These are phyloP conservation scores for Agonopterix arenella DNA, from an alignment of 2,888 invertebrate genomes.

Conservation along the genomic window DNA sequence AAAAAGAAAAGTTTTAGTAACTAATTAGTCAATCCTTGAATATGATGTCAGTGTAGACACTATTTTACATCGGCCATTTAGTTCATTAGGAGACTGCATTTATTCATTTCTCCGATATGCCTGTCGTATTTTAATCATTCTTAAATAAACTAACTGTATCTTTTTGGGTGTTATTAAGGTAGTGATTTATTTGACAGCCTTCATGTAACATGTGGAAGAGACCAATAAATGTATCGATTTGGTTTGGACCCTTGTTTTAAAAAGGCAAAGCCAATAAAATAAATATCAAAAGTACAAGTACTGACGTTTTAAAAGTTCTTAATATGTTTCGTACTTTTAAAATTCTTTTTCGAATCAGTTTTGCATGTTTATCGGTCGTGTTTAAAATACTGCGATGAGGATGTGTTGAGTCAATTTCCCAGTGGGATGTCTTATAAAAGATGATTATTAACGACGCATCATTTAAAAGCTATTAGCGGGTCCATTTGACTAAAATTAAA, in stretches of 20 bases:
- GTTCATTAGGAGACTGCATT: constrained; percentile 9
- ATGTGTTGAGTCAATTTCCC: constrained; percentile 21
- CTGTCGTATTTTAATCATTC: constrained; percentile 49
- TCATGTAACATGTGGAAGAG: constrained; percentile 44
- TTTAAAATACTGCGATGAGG: constrained; percentile 4
- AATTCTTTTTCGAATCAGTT: constrained; percentile 11
- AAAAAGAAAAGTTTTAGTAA: too few species aligned
- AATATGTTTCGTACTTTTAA: constrained; percentile 14
- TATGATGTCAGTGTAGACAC: neutral
- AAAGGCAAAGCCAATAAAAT: constrained; percentile 41
- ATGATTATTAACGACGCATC: too few species aligned
- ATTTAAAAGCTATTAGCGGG: too few species aligned
- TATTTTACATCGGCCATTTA: constrained; percentile 1
- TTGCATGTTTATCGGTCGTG: constrained; percentile 7
- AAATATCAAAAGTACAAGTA: constrained; percentile 39
- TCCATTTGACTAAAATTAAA: neutral
- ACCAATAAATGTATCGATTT: constrained; percentile 60
- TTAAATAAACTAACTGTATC: constrained; percentile 52
- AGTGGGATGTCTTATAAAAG: constrained; percentile 23
- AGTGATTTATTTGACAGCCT: constrained; percentile 65
- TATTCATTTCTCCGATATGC: constrained; percentile 10
- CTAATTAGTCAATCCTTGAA: too few species aligned
- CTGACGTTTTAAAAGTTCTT: constrained; percentile 35
- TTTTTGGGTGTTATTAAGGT: constrained; percentile 56
- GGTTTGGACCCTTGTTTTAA: constrained; percentile 58